Base-by-base conservation (phyloP, 2,113 vertebrate genomes). In the Mesitornis unicolor region DNA sequence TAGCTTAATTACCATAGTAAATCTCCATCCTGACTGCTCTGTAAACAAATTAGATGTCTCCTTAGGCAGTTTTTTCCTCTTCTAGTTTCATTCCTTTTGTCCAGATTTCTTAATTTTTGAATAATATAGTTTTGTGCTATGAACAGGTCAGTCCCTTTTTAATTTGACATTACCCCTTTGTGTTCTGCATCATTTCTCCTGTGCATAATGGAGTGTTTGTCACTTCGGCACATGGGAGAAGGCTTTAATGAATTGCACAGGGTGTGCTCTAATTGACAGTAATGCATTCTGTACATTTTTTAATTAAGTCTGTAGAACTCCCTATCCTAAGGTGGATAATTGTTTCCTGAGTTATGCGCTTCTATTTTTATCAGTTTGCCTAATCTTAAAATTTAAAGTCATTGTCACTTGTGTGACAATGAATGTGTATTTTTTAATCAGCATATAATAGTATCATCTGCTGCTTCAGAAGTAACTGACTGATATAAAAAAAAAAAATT, bases 271-370 rank as follows among this genome's bases (percentile, higher is more conserved):
- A 97, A 96, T 91, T 94, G 95, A 90, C 97, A 96, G 84, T 95
- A 94, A 95, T 93, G 40, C 84, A 81, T 94, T 96, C 89, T 84
- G 89, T 91, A 88, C 60, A 42, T 86, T 94, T 95, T 95, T 89
- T 88, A 96, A 96, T 96, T 95, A 95, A 96, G 91, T 90, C 87
- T 95, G 87, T 76, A 93, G 63, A 94, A 95, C 82, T 96, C 76
- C 95, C 87, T 93, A 71, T 75, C 75, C 79, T 94, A 64, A 86
- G 85, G 68, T 95, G 82, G 89, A 88, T 97, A 95, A 95, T 83
- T 95, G 64, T 96, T 95, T 95, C 76, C 63, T 94, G 79, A 97
- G 83, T 94, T 91, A 86, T 61, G 40, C 43, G 56, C 56, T 93
- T 94, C 93, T 94, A 69, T 94, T 96, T 96, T 88, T 75, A 84